These are phyloP conservation scores for Crossaster papposus DNA, from an alignment of 53 echinoderm and acorn worm species.

Conservation along the genomic window DNA sequence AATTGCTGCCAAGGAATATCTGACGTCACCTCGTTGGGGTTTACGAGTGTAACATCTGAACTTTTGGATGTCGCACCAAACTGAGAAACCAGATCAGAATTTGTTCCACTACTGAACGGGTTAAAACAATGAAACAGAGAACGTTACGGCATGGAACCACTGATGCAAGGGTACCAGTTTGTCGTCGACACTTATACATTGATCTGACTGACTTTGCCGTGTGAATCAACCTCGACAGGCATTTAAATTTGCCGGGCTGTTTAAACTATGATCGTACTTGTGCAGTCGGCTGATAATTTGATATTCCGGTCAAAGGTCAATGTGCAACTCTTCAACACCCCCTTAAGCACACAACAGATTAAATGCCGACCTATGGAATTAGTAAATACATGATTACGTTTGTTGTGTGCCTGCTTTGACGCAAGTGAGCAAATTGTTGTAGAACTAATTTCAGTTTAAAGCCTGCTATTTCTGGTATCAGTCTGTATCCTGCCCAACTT, in stretches of 20 bases:
- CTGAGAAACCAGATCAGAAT: background rate
- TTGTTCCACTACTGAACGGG: no score
- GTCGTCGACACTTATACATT: background rate
- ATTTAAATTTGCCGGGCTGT: background rate
- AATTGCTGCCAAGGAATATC: background rate
- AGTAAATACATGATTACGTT: background rate
- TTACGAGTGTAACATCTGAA: background rate
- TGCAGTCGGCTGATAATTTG: background rate
- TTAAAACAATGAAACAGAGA: background rate
- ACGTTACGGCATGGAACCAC: no score
- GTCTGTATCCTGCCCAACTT: background rate
- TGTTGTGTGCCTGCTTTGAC: background rate
- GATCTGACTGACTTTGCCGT: background rate
- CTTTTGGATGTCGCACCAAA: background rate
- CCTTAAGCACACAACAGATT: constrained; percentile 31
- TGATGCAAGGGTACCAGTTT: background rate
- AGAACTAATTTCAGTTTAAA: background rate
- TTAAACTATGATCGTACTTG: background rate
- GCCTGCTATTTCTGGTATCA: background rate
- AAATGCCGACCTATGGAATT: background rate
- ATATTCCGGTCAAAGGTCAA: constrained; percentile 28
- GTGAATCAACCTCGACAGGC: background rate
- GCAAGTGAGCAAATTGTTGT: background rate
- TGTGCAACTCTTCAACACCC: constrained; percentile 9
- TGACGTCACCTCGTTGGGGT: background rate